Conservation (phyloP, 2,113 vertebrate genomes). For the Phasianus colchicus region DNA sequence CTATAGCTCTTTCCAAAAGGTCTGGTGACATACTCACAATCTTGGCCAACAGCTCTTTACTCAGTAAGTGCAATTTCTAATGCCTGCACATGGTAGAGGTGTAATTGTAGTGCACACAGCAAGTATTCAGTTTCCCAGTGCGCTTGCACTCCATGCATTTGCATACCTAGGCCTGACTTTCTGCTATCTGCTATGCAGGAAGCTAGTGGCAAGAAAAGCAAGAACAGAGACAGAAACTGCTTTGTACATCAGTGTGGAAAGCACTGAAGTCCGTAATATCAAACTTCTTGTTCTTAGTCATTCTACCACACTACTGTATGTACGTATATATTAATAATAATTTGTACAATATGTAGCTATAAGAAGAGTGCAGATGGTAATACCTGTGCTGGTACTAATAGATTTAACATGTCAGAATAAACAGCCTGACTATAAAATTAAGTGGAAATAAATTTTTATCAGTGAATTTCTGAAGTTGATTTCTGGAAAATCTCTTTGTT, state of each 20-base stretch:
- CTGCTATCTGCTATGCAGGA: background rate
- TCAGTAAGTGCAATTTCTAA: background rate
- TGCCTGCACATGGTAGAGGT: background rate
- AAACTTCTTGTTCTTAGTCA: background rate
- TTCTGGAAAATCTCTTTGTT: background rate
- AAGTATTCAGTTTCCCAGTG: background rate
- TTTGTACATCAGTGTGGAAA: background rate
- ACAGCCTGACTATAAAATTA: background rate
- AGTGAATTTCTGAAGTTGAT: background rate
- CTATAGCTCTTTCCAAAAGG: background rate
- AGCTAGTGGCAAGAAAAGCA: background rate
- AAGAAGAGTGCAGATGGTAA: background rate
- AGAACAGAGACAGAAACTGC: background rate
- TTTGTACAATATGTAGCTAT: background rate
- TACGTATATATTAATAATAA: background rate
- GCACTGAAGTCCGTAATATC: background rate
- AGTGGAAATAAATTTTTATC: background rate
- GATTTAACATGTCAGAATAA: background rate
- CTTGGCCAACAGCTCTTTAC: background rate
- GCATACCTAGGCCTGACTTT: background rate
- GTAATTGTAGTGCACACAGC: background rate
- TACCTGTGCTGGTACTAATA: background rate
- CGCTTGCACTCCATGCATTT: fast-evolving
- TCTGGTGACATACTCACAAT: background rate
- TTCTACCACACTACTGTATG: background rate